Base-by-base conservation (phyloP, 2,113 vertebrate genomes). In the Macquaria ambigua region DNA sequence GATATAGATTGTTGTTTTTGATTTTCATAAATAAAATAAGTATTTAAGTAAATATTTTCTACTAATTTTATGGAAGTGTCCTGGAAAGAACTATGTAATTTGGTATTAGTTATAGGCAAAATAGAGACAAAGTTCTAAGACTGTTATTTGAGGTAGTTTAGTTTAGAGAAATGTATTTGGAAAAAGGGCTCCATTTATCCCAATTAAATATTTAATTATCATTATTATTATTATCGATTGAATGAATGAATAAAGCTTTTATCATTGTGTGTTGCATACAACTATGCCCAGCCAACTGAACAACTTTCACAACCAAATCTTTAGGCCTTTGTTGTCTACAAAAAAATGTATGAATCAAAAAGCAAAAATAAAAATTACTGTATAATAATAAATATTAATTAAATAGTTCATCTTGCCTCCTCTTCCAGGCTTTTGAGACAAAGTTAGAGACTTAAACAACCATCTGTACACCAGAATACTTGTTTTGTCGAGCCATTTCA, bases 401-500 rank as follows among this genome's bases (percentile, higher is more conserved):
- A 46, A 31, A 31, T 31, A 31, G 55, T 63, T 73, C 0, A 39
- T 28, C 8, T 50, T 8, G 2, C 18, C 50, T 74, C 58, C 4
- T 77, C 11, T 7, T 71, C 31, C 8, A 43, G 28, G 52, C 20
- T 70, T 69, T 43, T 63, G 34, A 69, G 72, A 50, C 20, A 46
- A 12, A 48, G 39, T 21, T 68, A 11, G 11, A 64, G 37, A 76
- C 81, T 43, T 79, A 20, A 67, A 56, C 52, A 23, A 69, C 31
- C 64, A 41, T 41, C 37, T 67, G 53, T 68, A 4, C 59, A 56
- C 34, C 39, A 63, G 21, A 83, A 55, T 48, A 64, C 16, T 12
- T 75, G 15, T 84, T 88, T 55, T 48, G 25, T 69, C 7, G 52
- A 77, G 28, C 50, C n/a, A 37, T 74, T 80, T 82, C 70, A 71